Conservation (phyloP, 2,797 vertebrate genomes). For the Heliangelus exortis region DNA sequence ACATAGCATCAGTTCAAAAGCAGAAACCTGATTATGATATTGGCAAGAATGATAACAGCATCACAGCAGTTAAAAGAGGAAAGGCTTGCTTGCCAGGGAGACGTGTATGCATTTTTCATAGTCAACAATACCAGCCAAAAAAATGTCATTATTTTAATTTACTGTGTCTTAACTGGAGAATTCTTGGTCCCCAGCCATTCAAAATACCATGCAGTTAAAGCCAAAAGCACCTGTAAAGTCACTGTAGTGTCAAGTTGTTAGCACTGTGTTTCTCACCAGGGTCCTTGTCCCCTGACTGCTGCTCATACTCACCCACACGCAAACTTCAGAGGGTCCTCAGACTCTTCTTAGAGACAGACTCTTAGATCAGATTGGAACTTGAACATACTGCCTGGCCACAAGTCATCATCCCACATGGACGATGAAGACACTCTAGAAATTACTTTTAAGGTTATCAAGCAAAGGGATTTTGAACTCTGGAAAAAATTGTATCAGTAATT, state of each 20-base stretch:
- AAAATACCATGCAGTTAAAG: background rate
- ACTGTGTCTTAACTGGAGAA: background rate
- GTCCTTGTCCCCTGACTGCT: background rate
- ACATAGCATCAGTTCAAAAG: background rate
- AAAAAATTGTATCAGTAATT: background rate
- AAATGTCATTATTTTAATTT: background rate
- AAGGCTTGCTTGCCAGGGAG: background rate
- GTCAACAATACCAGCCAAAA: background rate
- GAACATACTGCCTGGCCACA: background rate
- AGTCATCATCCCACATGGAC: accelerated
- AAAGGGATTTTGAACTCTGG: background rate
- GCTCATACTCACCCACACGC: background rate
- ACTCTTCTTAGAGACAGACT: too few species aligned
- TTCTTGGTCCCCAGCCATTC: background rate
- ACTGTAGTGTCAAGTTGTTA: background rate
- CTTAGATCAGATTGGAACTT: background rate
- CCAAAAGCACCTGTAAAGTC: background rate
- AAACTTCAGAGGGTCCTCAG: background rate
- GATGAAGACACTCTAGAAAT: background rate
- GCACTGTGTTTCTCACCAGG: background rate
- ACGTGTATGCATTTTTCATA: background rate
- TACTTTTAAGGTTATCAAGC: background rate
- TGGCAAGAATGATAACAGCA: background rate
- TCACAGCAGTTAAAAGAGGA: background rate
- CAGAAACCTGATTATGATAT: background rate